These are phyloP conservation scores for Eupithecia abbreviata DNA, from an alignment of 2,888 invertebrate species.

Conservation along the genomic window DNA sequence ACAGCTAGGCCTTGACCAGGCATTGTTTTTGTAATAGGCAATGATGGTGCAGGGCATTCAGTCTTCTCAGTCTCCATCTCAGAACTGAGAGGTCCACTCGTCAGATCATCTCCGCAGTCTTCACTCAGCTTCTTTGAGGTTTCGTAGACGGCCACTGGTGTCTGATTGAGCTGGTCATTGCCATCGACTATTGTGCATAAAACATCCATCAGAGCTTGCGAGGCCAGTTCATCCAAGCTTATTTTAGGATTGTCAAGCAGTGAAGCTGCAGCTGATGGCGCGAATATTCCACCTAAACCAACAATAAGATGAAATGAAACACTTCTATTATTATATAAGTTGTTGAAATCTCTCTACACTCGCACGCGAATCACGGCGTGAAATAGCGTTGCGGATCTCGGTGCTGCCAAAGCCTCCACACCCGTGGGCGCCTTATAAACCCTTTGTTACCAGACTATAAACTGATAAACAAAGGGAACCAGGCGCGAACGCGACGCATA, in stretches of 20 bases:
- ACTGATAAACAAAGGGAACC: neutral
- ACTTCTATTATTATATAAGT: neutral
- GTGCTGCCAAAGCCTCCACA: too few species aligned
- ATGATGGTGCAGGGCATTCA: slow-evolving; percentile 75
- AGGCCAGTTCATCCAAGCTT: slow-evolving; percentile 83
- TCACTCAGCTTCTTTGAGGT: slow-evolving; percentile 76
- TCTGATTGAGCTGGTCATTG: slow-evolving; percentile 83
- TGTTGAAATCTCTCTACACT: neutral
- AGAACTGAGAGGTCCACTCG: slow-evolving; percentile 64
- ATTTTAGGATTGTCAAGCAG: slow-evolving; percentile 81
- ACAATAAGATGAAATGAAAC: neutral
- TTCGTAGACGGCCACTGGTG: slow-evolving; percentile 70
- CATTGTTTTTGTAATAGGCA: slow-evolving; percentile 73
- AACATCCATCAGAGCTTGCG: slow-evolving; percentile 87
- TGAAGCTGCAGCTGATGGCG: slow-evolving; percentile 82
- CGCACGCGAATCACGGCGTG: too few species aligned
- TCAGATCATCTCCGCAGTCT: slow-evolving; percentile 71
- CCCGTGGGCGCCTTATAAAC: neutral
- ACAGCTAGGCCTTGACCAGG: slow-evolving; percentile 74
- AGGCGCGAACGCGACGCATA: neutral
- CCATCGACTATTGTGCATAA: slow-evolving; percentile 83
- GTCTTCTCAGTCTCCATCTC: slow-evolving; percentile 70
- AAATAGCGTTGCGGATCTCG: too few species aligned
- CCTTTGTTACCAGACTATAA: neutral
- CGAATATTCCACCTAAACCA: slow-evolving; percentile 80